phyloP scores from a whole-genome alignment of 2,888 invertebrate species.

The Aphrophora alni region DNA sequence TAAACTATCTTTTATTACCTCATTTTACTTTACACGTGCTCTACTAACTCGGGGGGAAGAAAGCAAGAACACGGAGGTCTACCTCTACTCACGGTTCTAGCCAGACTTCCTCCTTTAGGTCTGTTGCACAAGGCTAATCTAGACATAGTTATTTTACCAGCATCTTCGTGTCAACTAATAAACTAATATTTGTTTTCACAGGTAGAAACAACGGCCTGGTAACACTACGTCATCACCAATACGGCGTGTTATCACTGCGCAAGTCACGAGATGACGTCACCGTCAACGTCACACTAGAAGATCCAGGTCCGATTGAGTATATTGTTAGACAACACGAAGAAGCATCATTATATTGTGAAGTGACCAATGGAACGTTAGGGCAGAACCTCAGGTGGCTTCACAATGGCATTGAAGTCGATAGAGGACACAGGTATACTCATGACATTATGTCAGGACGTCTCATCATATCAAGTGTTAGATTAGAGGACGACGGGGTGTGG shows the following conservation, averaged over 20 bases:
- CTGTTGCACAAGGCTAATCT: too few species aligned
- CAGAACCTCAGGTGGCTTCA: constrained; percentile 48
- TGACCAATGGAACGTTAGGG: constrained; percentile 26
- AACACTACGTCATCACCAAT: constrained; percentile 27
- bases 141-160: too few species aligned
- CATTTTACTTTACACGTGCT: too few species aligned
- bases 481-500: constrained; percentile 75
- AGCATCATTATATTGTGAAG: constrained; percentile 44
- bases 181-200: neutral
- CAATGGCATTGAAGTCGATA: constrained; percentile 48
- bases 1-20: too few species aligned
- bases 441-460: constrained; percentile 60
- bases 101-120: too few species aligned
- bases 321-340: constrained; percentile 46
- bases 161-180: too few species aligned
- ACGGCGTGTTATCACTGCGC: constrained; percentile 28
- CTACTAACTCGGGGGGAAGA: too few species aligned
- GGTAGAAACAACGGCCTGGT: constrained; percentile 27
- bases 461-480: constrained; percentile 64
- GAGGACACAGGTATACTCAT: constrained; percentile 59
- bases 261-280: constrained; percentile 27
- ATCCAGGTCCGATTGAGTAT: constrained; percentile 45
- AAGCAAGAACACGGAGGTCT: too few species aligned
- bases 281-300: constrained; percentile 44
- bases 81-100: too few species aligned